Conservation (phyloP, 2,797 vertebrate species). For the Acipenser transmontanus region DNA sequence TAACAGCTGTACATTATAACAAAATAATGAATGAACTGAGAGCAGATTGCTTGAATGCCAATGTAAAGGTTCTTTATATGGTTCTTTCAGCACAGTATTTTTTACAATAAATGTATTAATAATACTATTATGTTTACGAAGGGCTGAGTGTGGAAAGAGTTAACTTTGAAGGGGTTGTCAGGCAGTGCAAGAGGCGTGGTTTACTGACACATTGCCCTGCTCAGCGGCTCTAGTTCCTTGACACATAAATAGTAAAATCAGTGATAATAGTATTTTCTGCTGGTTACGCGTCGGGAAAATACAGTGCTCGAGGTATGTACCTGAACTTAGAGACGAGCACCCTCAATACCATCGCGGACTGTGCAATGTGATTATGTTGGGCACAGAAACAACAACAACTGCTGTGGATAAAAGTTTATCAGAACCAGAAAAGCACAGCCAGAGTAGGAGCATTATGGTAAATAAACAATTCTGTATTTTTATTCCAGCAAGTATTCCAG, state of each 20-base stretch:
- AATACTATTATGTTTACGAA: slow-evolving; percentile 2
- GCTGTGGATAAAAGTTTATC: slow-evolving; percentile 53
- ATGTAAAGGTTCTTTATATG: too few species aligned
- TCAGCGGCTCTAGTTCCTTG: not conserved
- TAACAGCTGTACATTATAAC: too few species aligned
- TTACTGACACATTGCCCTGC: slow-evolving; percentile 18
- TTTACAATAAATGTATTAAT: too few species aligned
- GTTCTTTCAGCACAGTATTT: too few species aligned
- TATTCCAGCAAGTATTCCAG: too few species aligned
- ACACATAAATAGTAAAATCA: slow-evolving; percentile 3
- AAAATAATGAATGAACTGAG: too few species aligned
- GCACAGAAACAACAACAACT: slow-evolving; percentile 22
- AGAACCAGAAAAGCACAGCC: slow-evolving; percentile 34
- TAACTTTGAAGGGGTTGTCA: too few species aligned
- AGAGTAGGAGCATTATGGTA: slow-evolving; percentile 42
- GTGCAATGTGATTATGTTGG: slow-evolving; percentile 43
- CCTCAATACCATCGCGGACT: not conserved
- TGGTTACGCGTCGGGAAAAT: not conserved
- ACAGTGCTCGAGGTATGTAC: not conserved
- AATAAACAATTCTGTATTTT: slow-evolving; percentile 20
- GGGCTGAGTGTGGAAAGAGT: not conserved
- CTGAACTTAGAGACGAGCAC: not conserved
- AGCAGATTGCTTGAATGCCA: too few species aligned
- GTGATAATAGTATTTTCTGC: slow-evolving; percentile 1
- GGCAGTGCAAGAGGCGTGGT: slow-evolving; percentile 40